phyloP scores from a whole-genome alignment of 2,113 vertebrate genomes.

The Atrichornis clamosus region DNA sequence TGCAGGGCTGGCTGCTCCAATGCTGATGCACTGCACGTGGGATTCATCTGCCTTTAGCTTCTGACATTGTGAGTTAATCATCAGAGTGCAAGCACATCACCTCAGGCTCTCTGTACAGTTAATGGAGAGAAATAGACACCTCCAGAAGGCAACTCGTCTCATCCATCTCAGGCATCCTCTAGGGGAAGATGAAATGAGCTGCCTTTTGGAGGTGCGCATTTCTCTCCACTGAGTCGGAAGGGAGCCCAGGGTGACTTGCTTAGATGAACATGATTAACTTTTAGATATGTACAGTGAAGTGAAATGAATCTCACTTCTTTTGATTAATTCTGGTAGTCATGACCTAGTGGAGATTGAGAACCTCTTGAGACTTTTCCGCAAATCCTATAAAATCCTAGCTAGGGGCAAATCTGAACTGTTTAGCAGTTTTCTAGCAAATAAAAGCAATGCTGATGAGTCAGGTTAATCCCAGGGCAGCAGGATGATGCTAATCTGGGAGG shows the following conservation, averaged over 20 bases:
- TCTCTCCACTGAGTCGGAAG: neutral
- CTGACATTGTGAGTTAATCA: slow-evolving; percentile 47
- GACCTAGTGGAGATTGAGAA: slow-evolving; percentile 11
- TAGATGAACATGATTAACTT: neutral
- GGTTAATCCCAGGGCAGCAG: neutral
- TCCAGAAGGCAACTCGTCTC: slow-evolving; percentile 19
- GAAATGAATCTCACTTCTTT: slow-evolving; percentile 1
- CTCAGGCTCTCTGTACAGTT: slow-evolving; percentile 7
- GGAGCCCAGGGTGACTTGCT: neutral
- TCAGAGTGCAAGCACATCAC: slow-evolving; percentile 25
- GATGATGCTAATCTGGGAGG: neutral
- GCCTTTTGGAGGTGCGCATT: slow-evolving; percentile 12
- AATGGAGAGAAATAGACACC: slow-evolving; percentile 42
- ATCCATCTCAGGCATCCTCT: slow-evolving; percentile 11
- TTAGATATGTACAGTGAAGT: neutral
- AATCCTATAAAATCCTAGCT: slow-evolving; percentile 15
- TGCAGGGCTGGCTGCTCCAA: slow-evolving; percentile 1
- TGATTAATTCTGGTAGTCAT: neutral
- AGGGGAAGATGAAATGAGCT: neutral
- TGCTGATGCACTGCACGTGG: neutral
- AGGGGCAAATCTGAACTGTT: neutral
- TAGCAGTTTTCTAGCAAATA: neutral
- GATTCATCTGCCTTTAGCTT: slow-evolving; percentile 48
- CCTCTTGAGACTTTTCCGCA: neutral
- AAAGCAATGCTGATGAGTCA: neutral